These are phyloP conservation scores for Cavia aperea DNA, from an alignment of 2,113 vertebrate genomes.

Conservation along the genomic window DNA sequence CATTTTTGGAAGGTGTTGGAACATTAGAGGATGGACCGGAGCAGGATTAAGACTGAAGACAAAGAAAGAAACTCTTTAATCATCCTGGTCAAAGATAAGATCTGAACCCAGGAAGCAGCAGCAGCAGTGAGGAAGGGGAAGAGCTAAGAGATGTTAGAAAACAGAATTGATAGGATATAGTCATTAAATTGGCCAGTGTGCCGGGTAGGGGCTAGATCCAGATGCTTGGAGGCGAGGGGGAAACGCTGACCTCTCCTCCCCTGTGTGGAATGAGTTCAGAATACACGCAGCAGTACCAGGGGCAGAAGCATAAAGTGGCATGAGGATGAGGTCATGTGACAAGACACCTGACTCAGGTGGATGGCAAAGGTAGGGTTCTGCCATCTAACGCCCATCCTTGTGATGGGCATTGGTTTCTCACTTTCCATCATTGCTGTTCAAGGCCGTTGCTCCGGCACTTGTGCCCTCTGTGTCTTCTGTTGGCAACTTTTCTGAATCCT, in stretches of 20 bases:
- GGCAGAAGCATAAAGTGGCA: background rate
- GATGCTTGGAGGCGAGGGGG: background rate
- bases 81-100: background rate
- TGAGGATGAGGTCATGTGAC: background rate
- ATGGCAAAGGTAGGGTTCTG: background rate
- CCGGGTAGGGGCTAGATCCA: background rate
- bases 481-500: background rate
- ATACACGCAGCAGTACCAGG: background rate
- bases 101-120: background rate
- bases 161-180: background rate
- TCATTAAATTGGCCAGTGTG: background rate
- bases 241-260: background rate
- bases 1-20: background rate
- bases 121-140: background rate
- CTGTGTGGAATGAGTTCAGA: background rate
- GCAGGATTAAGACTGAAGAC: background rate
- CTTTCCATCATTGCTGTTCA: background rate
- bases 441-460: background rate
- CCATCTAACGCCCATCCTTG: background rate
- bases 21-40: background rate
- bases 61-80: background rate
- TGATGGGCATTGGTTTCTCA: too few relatives aligned
- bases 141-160: background rate
- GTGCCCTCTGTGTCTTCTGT: background rate
- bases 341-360: background rate